Conservation (phyloP, 2,113 vertebrate genomes). For the Salvelinus namaycush region DNA sequence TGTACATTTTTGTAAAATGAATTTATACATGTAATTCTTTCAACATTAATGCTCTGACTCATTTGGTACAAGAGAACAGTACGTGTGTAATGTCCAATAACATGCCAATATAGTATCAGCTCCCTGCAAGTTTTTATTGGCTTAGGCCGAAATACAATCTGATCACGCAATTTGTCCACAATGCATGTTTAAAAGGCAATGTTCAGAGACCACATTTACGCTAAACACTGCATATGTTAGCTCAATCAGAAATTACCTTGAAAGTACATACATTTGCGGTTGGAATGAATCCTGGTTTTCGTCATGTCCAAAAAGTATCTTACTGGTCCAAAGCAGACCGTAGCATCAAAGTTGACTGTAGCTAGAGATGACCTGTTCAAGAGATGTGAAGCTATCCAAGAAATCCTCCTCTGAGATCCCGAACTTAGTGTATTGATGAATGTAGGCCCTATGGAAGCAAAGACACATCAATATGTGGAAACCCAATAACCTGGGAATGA, state of each 20-base stretch:
- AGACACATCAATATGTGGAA: not conserved
- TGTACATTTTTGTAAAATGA: not conserved
- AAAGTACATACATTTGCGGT: too few relatives aligned
- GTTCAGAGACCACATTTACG: too few relatives aligned
- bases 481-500: not conserved
- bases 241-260: too few relatives aligned
- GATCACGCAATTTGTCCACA: too few relatives aligned
- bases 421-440: constrained; percentile 91
- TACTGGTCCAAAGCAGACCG: not conserved
- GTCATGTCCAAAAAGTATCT: not conserved
- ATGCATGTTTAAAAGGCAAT: too few relatives aligned
- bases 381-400: constrained; percentile 86
- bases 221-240: too few relatives aligned
- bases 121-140: not conserved
- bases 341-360: constrained; percentile 78
- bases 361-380: constrained; percentile 94
- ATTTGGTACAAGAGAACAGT: too few relatives aligned
- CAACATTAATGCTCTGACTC: not conserved
- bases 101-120: not conserved
- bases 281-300: too few relatives aligned
- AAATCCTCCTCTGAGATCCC: constrained; percentile 94
- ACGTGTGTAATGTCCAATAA: not conserved
- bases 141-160: too few relatives aligned
- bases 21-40: not conserved
- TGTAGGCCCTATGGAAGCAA: constrained; percentile 80